These are phyloP conservation scores for Zosterops borbonicus DNA, from an alignment of 2,113 vertebrate species.

Conservation along the genomic window DNA sequence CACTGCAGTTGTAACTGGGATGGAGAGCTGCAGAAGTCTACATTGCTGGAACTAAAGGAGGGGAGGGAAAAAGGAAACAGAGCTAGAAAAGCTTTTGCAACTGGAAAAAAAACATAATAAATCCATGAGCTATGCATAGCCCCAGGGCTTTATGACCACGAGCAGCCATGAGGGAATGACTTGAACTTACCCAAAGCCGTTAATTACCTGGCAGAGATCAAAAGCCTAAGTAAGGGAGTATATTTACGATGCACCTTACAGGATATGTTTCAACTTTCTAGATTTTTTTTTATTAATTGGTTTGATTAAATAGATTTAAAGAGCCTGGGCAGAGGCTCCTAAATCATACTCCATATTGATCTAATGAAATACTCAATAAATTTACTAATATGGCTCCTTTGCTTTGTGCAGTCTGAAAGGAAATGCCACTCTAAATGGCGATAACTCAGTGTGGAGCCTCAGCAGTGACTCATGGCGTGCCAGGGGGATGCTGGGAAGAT, in stretches of 20 bases:
- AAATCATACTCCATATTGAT: conserved; percentile 85
- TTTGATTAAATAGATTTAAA: conserved; percentile 87
- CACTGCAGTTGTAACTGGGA: background rate
- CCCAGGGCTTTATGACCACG: conserved; percentile 74
- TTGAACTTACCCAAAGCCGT: conserved; percentile 80
- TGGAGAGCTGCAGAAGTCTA: conserved; percentile 26
- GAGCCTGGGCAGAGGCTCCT: conserved; percentile 75
- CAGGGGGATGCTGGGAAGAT: conserved; percentile 55
- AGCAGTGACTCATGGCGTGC: conserved; percentile 72
- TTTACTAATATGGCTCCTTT: conserved; percentile 81
- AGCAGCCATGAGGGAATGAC: conserved; percentile 78
- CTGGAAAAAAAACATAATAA: conserved; percentile 77
- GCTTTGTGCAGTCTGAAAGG: conserved; percentile 78
- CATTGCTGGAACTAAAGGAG: conserved; percentile 57
- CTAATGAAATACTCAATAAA: conserved; percentile 86
- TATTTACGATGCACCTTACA: conserved; percentile 83
- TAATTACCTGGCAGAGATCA: conserved; percentile 85
- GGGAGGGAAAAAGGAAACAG: conserved; percentile 18
- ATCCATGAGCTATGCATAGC: conserved; percentile 74
- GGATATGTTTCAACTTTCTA: conserved; percentile 78
- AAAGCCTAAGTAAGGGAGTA: conserved; percentile 77
- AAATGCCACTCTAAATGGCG: conserved; percentile 77
- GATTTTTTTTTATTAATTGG: conserved; percentile 82
- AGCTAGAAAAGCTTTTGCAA: conserved; percentile 67
- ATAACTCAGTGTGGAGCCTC: conserved; percentile 77